A percentile compares a stretch with the other conserved stretches of the same genome.
Conservation (phyloP, 2,113 vertebrate genomes). For the Takifugu flavidus region DNA sequence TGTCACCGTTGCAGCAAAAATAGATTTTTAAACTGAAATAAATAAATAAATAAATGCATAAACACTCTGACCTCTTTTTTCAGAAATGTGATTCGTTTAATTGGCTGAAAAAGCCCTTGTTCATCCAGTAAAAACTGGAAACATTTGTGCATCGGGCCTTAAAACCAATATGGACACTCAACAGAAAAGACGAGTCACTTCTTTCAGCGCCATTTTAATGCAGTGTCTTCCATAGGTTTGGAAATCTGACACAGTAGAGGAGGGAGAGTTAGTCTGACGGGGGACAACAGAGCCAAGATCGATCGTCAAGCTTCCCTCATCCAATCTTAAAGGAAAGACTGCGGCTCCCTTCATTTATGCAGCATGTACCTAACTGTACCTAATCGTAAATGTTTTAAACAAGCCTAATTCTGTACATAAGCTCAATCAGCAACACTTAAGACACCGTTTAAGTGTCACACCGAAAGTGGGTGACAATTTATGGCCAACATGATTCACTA, state of each 20-base stretch:
- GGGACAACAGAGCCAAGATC: constrained; percentile 49
- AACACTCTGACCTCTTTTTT: no score
- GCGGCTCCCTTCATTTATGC: constrained; percentile 3
- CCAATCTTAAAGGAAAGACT: not conserved
- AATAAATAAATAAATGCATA: not conserved
- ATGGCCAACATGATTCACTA: constrained; percentile 45
- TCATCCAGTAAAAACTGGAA: no score
- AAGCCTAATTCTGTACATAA: constrained; percentile 34
- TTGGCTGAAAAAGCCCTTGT: no score
- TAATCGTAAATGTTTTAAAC: constrained; percentile 29
- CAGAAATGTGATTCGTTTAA: no score
- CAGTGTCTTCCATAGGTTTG: no score
- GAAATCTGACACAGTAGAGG: constrained; percentile 20
- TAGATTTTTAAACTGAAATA: constrained; percentile 1
- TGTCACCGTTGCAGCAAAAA: no score
- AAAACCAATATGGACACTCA: constrained; percentile 39
- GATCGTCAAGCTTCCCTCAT: constrained; percentile 33
- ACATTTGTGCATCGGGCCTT: constrained; percentile 1
- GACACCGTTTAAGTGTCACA: constrained; percentile 31
- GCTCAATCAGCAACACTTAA: constrained; percentile 41
- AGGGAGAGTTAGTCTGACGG: constrained; percentile 20
- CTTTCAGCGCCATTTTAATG: no score
- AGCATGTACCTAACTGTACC: constrained; percentile 5
- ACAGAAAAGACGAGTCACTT: no score
- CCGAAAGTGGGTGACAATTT: constrained; percentile 22